Conservation (phyloP, 2,113 vertebrate species). For the Rhea pennata region DNA sequence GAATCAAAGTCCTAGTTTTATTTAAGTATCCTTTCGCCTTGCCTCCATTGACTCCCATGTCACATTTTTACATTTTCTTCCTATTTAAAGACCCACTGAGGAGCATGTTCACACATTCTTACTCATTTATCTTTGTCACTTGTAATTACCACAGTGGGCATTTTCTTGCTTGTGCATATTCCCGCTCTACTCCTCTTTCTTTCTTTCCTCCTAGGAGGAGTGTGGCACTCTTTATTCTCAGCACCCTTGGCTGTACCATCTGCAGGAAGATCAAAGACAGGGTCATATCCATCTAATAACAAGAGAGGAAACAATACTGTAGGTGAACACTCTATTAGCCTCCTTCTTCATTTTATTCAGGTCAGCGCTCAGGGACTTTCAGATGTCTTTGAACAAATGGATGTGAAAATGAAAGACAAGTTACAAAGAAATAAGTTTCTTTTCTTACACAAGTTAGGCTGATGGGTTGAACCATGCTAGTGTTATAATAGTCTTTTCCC, state of each 20-base stretch:
- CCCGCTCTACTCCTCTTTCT: constrained; percentile 31
- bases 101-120: constrained; percentile 53
- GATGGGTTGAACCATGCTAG: constrained; percentile 28
- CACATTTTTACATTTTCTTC: constrained; percentile 53
- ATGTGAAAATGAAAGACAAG: constrained; percentile 72
- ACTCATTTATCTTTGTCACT: constrained; percentile 73
- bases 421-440: constrained; percentile 68
- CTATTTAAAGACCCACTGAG: constrained; percentile 56
- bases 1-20: constrained; percentile 51
- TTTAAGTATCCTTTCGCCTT: constrained; percentile 65
- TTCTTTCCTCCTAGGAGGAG: constrained; percentile 48
- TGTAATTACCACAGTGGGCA: constrained; percentile 58
- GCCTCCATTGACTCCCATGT: constrained; percentile 43
- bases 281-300: constrained; percentile 69
- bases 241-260: constrained; percentile 54
- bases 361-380: constrained; percentile 39
- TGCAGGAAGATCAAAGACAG: constrained; percentile 66
- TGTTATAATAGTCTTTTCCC: constrained; percentile 62
- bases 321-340: constrained; percentile 65
- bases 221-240: constrained; percentile 43
- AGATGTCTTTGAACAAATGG: constrained; percentile 65
- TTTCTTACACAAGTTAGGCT: constrained; percentile 58
- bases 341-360: constrained; percentile 47
- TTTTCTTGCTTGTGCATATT: constrained; percentile 38
- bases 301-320: constrained; percentile 57